These are phyloP conservation scores for Ophion obscuratus DNA, from an alignment of 2,888 invertebrate species.

Conservation along the genomic window DNA sequence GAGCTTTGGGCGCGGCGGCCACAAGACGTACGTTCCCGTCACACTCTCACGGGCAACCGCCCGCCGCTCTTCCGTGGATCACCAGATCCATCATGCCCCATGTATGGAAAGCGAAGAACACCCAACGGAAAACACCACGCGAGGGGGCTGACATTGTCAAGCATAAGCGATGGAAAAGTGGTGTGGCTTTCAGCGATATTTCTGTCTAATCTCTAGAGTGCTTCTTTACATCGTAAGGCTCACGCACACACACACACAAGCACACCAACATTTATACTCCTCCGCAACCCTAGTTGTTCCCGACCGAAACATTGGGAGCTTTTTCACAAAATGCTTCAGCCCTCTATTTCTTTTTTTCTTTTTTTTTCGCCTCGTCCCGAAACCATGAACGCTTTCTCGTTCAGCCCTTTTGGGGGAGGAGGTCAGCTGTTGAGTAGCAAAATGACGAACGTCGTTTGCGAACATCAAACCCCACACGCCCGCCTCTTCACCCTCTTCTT, in stretches of 20 bases:
- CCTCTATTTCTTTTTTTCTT: constrained; percentile 1
- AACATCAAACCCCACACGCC: background rate
- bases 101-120: background rate
- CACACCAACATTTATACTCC: background rate
- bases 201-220: constrained; percentile 62
- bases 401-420: background rate
- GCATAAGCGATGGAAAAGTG: constrained; percentile 32
- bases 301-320: constrained; percentile 7
- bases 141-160: constrained; percentile 18
- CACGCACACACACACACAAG: background rate
- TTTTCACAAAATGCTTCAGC: constrained; percentile 9
- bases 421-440: constrained; percentile 47
- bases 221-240: constrained; percentile 35
- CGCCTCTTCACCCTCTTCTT: background rate
- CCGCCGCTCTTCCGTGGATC: constrained; percentile 42
- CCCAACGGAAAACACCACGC: background rate
- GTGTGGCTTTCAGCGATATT: constrained; percentile 63
- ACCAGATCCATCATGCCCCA: constrained; percentile 59
- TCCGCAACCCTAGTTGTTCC: background rate
- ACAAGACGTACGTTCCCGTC: constrained; percentile 38
- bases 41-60: background rate
- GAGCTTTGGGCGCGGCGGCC: background rate
- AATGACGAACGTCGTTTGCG: constrained; percentile 58
- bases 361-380: background rate
- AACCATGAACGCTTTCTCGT: constrained; percentile 8